Percentiles rank a stretch among this genome's conserved stretches.
phyloP scores from a whole-genome alignment of 2,797 vertebrate genomes.

The Nannoperca obscura region DNA sequence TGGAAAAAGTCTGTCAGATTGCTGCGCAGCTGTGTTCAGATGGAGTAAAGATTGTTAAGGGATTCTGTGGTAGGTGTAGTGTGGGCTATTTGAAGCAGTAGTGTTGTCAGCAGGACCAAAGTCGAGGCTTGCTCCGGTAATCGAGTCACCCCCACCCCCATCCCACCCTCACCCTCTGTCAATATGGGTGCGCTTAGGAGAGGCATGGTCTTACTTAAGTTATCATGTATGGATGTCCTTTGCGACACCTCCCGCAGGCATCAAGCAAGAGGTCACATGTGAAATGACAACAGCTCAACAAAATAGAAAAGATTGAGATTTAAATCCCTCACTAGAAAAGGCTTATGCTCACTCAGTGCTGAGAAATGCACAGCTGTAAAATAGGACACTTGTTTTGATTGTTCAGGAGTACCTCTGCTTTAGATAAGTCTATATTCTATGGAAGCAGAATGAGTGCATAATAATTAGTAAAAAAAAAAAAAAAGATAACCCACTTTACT shows the following conservation, averaged over 20 bases:
- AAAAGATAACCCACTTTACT: too few species aligned
- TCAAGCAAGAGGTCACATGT: conserved; percentile 7
- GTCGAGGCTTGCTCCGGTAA: conserved; percentile 46
- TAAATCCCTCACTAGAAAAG: conserved; percentile 29
- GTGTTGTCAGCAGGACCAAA: conserved; percentile 57
- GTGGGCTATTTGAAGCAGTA: conserved; percentile 56
- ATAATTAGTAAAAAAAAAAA: too few species aligned
- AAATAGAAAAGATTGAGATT: conserved; percentile 45
- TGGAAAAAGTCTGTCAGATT: conserved; percentile 71
- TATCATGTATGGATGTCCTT: conserved; percentile 39
- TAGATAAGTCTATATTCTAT: not conserved
- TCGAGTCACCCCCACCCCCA: conserved; percentile 17
- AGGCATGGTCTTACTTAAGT: conserved; percentile 24
- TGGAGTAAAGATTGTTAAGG: conserved; percentile 43
- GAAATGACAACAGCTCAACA: conserved; percentile 20
- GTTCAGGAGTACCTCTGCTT: not conserved
- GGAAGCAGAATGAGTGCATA: not conserved
- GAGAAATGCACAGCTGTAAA: conserved; percentile 16
- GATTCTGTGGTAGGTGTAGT: conserved; percentile 45
- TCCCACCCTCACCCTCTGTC: conserved; percentile 34
- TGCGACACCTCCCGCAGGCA: conserved; percentile 12
- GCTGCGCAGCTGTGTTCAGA: conserved; percentile 62
- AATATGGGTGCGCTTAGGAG: conserved; percentile 32
- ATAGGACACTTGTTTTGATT: conserved; percentile 19
- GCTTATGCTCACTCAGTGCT: not conserved